phyloP scores from a whole-genome alignment of 2,797 vertebrate genomes.

The Hoplostethus atlanticus region DNA sequence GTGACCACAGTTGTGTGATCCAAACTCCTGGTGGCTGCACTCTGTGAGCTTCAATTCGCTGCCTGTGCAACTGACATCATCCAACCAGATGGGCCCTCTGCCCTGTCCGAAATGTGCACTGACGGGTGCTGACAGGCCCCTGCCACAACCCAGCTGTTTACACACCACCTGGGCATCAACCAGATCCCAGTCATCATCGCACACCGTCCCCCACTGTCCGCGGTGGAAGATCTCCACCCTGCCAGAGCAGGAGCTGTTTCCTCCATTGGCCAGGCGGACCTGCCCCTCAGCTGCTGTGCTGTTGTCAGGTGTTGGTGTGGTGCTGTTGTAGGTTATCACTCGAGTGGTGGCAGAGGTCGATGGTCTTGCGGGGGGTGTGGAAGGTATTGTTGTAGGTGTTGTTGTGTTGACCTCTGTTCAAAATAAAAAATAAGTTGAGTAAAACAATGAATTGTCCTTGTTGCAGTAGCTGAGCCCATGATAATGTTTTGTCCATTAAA shows the following conservation, averaged over 20 bases:
- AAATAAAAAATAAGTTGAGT: neutral
- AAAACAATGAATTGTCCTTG: neutral
- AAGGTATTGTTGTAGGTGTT: neutral
- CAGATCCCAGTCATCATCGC: conserved; percentile 61
- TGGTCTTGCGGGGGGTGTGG: neutral
- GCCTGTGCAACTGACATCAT: conserved; percentile 62
- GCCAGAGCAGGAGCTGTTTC: conserved; percentile 62
- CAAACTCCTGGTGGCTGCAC: conserved; percentile 55
- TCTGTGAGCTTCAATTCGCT: conserved; percentile 45
- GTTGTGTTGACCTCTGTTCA: conserved; percentile 23
- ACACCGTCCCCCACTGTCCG: conserved; percentile 75
- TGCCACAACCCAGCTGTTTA: conserved; percentile 67
- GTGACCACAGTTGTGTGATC: conserved; percentile 64
- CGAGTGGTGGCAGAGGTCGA: neutral
- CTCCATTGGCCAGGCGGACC: conserved; percentile 57
- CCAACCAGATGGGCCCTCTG: conserved; percentile 69
- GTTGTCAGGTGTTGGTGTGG: neutral
- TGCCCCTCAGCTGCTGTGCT: conserved; percentile 32
- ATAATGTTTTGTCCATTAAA: too few species aligned
- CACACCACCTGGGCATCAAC: conserved; percentile 62
- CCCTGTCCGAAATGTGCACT: conserved; percentile 59
- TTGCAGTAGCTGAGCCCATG: neutral
- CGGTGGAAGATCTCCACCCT: conserved; percentile 70
- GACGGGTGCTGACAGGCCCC: conserved; percentile 22
- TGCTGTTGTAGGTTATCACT: neutral